These are phyloP conservation scores for Leptinotarsa peninsularis DNA, from an alignment of 2,888 invertebrate species.

Conservation along the genomic window DNA sequence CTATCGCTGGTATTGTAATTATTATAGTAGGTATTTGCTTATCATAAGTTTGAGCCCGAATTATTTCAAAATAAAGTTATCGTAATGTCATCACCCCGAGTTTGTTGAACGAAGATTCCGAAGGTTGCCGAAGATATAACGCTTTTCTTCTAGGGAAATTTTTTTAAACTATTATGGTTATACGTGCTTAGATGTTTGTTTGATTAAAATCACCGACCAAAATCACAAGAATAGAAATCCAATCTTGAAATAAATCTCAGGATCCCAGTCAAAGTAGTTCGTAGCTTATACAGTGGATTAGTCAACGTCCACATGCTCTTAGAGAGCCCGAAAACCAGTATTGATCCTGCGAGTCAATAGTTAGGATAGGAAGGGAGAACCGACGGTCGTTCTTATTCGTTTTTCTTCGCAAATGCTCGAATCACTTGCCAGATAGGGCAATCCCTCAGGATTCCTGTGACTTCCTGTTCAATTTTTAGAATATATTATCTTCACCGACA, in stretches of 20 bases:
- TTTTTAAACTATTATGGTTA: too few species aligned
- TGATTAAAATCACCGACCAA: too few species aligned
- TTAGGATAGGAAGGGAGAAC: constrained; percentile 56
- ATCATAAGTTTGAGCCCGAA: too few species aligned
- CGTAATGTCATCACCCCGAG: too few species aligned
- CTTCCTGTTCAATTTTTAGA: constrained; percentile 10
- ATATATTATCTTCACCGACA: background rate
- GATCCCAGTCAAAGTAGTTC: constrained; percentile 1
- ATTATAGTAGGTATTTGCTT: too few species aligned
- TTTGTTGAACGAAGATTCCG: too few species aligned
- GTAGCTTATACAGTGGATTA: constrained; percentile 21
- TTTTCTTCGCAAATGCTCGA: constrained; percentile 59
- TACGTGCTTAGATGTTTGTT: too few species aligned
- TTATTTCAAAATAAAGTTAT: too few species aligned
- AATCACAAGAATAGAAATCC: background rate
- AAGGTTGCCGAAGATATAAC: too few species aligned
- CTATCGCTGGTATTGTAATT: too few species aligned
- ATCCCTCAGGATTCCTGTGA: background rate
- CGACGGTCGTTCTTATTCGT: constrained; percentile 58
- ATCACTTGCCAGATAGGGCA: constrained; percentile 52
- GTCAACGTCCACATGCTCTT: constrained; percentile 37
- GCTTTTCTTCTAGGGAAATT: too few species aligned
- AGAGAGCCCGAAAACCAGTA: constrained; percentile 55
- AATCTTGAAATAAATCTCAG: constrained; percentile 7
- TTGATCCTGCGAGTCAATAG: constrained; percentile 62